Evolutionary conservation across 2,797 vertebrate genomes (phyloP), one percentile per base, ranked within the genome.

Genomic region (Neostethus bicornis): DNA sequence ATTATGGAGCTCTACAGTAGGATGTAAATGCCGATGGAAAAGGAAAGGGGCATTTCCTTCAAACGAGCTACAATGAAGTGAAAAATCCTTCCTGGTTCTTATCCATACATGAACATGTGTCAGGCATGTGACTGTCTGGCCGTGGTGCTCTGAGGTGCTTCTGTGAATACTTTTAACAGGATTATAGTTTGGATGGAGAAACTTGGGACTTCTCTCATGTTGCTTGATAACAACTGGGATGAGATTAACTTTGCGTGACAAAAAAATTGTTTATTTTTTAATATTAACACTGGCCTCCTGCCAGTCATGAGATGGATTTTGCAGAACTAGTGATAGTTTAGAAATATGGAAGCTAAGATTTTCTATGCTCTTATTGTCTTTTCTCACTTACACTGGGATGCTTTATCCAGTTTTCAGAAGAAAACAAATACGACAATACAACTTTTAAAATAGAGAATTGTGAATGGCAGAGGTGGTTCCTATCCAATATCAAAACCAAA

Each of bases 21-120:
- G 78, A 91, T 89, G 89, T 89, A 90, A 91, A 92, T 91, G 88
- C 68, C 3, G 42, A 70, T 49, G 66, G 51, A 73, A 68, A 70
- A 79, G 64, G 62, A 73, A 71, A 81, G 83, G 77, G 75, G 79
- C 74, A 88, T 90, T 90, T 87, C 83, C 81, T 85, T 91, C 79
- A 90, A 89, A 91, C 91, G 86, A 89, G 87, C 78, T 81, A 79
- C 82, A 51, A 37, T 84, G 75, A 75, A 79, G 79, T 81, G 60
- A 86, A 87, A 85, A 85, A 85, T 80, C 31, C 51, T 77, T 85
- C 81, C 61, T 62, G 61, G 44, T 55, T 73, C 52, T 59, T 59
- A 53, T 57, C 38, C 4, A 4, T 38, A 60, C 48, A 28, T 50
- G 51, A 38, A 50, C 56, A 37, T 63, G 54, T 57, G 48, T 44